phyloP scores from a whole-genome alignment of 2,113 vertebrate species.

The Vicugna pacos region DNA sequence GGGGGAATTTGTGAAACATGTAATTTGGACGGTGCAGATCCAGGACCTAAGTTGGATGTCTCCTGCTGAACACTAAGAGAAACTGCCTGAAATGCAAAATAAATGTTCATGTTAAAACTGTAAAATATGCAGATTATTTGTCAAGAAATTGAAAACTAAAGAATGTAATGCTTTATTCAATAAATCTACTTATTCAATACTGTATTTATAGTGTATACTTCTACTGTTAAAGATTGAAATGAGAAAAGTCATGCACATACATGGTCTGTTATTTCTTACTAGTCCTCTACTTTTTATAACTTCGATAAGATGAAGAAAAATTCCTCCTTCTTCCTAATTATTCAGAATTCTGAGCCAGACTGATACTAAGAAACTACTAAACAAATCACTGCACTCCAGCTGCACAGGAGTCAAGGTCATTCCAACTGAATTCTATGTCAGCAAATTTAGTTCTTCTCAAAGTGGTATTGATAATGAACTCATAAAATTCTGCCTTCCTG shows the following conservation, averaged over 20 bases:
- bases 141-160: not conserved
- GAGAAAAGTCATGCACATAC: not conserved
- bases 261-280: not conserved
- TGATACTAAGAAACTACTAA: constrained; percentile 27
- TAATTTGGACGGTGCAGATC: constrained; percentile 87
- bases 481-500: constrained; percentile 32
- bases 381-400: not conserved
- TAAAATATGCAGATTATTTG: not conserved
- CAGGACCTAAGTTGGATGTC: constrained; percentile 86
- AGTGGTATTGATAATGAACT: not conserved
- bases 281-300: constrained; percentile 41
- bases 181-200: not conserved
- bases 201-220: not conserved
- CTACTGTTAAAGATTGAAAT: not conserved
- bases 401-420: not conserved
- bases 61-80: constrained; percentile 90
- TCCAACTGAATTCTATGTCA: constrained; percentile 14
- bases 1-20: constrained; percentile 86
- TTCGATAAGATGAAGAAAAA: not conserved
- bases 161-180: constrained; percentile 36
- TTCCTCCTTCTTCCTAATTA: not conserved
- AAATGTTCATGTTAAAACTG: constrained; percentile 51
- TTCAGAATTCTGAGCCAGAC: constrained; percentile 19
- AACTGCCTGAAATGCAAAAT: constrained; percentile 87
- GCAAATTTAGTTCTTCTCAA: constrained; percentile 44